Conservation (phyloP, 30 jellyfish, hydroid and myxozoan species). For the Pelagia noctiluca region DNA sequence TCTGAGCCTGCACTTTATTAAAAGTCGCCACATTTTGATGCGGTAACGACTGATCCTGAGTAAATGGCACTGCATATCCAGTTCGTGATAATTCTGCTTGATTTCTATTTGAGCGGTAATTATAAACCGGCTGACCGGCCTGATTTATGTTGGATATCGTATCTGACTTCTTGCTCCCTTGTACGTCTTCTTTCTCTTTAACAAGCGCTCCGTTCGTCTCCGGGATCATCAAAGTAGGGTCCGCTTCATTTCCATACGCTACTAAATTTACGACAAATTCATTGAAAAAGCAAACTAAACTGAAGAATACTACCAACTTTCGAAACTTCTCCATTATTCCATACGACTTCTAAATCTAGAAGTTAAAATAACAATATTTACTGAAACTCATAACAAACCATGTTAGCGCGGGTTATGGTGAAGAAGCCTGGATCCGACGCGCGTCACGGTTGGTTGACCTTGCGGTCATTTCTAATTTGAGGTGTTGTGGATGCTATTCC, state of each 20-base stretch:
- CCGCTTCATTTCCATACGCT: constrained; percentile 10
- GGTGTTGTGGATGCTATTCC: constrained; percentile 2
- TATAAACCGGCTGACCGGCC: constrained; percentile 4
- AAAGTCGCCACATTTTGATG: too few species aligned
- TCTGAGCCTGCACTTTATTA: too few species aligned
- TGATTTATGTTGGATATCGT: constrained; percentile 11
- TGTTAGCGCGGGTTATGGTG: background rate
- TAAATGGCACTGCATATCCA: background rate
- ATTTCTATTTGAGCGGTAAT: constrained; percentile 42
- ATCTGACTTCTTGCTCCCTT: constrained; percentile 37
- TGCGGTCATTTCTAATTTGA: constrained; percentile 70
- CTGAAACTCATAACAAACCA: background rate
- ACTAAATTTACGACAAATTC: background rate
- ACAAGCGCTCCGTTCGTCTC: constrained; percentile 54
- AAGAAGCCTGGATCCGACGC: constrained; percentile 65
- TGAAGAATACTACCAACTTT: background rate
- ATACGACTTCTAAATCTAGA: background rate
- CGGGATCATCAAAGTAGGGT: constrained; percentile 60
- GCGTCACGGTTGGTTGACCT: constrained; percentile 61
- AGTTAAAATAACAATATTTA: background rate
- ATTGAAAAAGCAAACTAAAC: constrained; percentile 10
- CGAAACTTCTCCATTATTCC: too few species aligned
- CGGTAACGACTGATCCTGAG: too few species aligned
- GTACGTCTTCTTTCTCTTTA: constrained; percentile 58
- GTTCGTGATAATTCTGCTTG: background rate